Evolutionary conservation across 2,888 invertebrate species (phyloP).

Genomic region (Gnatocerus cornutus): DNA sequence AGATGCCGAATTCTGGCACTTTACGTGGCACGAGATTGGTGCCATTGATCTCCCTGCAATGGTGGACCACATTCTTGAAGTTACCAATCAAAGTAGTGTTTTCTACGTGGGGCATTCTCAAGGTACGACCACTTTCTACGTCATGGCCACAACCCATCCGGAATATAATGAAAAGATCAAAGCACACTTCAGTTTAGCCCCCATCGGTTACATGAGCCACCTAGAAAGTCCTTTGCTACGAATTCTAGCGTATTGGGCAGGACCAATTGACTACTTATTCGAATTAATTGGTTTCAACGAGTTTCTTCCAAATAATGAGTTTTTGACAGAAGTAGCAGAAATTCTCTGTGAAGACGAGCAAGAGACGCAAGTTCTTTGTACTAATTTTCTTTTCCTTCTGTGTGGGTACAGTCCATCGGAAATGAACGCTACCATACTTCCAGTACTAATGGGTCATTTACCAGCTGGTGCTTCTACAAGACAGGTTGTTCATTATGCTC

Average conservation of each 20-base stretch:
- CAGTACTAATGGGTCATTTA: constrained; percentile 58
- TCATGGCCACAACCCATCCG: constrained; percentile 77
- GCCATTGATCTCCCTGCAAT: constrained; percentile 85
- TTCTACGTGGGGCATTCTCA: constrained; percentile 80
- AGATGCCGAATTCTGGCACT: constrained; percentile 70
- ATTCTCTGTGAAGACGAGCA: constrained; percentile 31
- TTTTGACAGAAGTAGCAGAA: constrained; percentile 61
- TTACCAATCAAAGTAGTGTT: constrained; percentile 76
- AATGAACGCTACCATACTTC: too few species aligned
- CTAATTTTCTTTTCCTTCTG: constrained; percentile 57
- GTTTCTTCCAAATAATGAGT: too few species aligned
- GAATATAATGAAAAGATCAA: constrained; percentile 79
- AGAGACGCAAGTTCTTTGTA: constrained; percentile 54
- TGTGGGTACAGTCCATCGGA: constrained; percentile 60
- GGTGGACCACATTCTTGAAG: constrained; percentile 80
- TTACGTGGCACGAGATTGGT: constrained; percentile 89
- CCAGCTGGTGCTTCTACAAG: constrained; percentile 72
- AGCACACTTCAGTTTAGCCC: constrained; percentile 80
- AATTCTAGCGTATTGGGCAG: constrained; percentile 15
- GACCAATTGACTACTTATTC: constrained; percentile 19
- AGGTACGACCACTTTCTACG: constrained; percentile 81
- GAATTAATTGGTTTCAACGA: constrained; percentile 70
- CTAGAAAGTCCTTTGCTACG: constrained; percentile 65
- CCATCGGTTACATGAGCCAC: constrained; percentile 78
- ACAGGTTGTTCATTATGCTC: constrained; percentile 79